A percentile compares a stretch with the other conserved stretches of the same genome.
Evolutionary conservation across 2,888 invertebrate genomes (phyloP).

Genomic region (Phengaris alcon): DNA sequence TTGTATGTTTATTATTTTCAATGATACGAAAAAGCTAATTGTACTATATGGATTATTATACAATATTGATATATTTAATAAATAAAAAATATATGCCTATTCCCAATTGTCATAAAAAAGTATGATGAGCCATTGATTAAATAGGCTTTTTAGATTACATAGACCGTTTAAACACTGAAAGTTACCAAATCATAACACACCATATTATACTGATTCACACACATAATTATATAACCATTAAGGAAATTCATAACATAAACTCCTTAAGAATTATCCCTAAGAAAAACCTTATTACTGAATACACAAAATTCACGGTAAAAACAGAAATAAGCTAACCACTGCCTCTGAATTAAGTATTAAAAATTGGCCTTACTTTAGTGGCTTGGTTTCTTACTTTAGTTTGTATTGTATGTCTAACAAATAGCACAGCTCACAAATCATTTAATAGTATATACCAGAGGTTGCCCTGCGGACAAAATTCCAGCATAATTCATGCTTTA

Average conservation of each 20-base stretch:
- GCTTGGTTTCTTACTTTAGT: too few species aligned
- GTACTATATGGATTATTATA: too few species aligned
- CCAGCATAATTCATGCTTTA: too few species aligned
- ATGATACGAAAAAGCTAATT: too few species aligned
- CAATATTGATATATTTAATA: too few species aligned
- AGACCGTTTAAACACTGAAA: not conserved
- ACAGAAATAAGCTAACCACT: too few species aligned
- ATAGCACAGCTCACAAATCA: not conserved
- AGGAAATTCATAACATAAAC: conserved; percentile 2
- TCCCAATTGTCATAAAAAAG: not conserved
- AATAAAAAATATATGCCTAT: too few species aligned
- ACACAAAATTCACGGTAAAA: too few species aligned
- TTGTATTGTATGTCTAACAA: not conserved
- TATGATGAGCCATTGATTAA: not conserved
- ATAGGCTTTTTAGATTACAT: not conserved
- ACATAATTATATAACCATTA: not conserved
- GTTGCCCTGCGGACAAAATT: too few species aligned
- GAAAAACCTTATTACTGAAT: not conserved
- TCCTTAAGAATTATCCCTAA: not conserved
- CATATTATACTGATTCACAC: not conserved
- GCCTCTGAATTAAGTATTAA: too few species aligned
- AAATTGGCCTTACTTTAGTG: too few species aligned
- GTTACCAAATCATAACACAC: not conserved
- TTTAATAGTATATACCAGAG: not conserved
- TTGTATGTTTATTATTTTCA: too few species aligned